phyloP scores from a whole-genome alignment of 2,888 invertebrate genomes.

The Pollenia griseotomentosa region DNA sequence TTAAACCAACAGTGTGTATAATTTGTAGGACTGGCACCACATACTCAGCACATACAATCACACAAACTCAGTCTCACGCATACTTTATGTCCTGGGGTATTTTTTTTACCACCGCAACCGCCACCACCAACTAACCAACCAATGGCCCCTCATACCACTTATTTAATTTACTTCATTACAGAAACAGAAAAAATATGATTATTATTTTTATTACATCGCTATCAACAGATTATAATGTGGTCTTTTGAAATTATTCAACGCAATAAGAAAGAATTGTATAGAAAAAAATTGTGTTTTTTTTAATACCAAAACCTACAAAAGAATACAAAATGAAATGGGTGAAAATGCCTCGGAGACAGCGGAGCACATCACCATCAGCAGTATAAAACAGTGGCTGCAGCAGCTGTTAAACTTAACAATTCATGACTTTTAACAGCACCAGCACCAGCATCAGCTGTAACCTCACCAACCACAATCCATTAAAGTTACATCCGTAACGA shows the following conservation, averaged over 20 bases:
- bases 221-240: constrained; percentile 64
- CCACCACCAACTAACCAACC: neutral
- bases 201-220: constrained; percentile 59
- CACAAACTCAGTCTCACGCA: neutral
- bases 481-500: constrained; percentile 65
- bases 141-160: neutral
- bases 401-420: constrained; percentile 61
- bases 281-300: constrained; percentile 23
- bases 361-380: neutral
- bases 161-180: constrained; percentile 54
- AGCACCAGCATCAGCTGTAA: constrained; percentile 71
- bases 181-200: constrained; percentile 33
- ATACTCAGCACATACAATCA: constrained; percentile 27
- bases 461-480: constrained; percentile 71
- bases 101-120: neutral
- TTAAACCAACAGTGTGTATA: constrained; percentile 59
- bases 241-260: constrained; percentile 53
- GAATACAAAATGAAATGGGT: constrained; percentile 34
- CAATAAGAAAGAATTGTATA: constrained; percentile 35
- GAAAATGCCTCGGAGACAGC: neutral
- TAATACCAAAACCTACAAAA: constrained; percentile 24
- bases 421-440: constrained; percentile 64
- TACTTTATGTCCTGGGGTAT: neutral
- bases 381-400: neutral
- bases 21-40: constrained; percentile 36